Percentiles rank a stretch among this genome's conserved stretches.
Evolutionary conservation across 2,888 invertebrate species (phyloP).

Genomic region (Coelopa pilipes): DNA sequence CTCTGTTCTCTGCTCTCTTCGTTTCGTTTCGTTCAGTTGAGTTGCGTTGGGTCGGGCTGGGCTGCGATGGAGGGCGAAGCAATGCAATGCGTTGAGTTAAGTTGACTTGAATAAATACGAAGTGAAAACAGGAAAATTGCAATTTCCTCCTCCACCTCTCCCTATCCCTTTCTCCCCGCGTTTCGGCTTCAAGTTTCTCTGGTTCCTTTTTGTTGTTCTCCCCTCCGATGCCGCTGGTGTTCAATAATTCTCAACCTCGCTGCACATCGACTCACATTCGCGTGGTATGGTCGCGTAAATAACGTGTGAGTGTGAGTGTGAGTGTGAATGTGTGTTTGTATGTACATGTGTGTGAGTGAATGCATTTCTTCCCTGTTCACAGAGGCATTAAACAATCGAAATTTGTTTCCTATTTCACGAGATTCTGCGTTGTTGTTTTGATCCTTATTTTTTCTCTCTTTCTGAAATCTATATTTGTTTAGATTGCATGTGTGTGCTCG

Average conservation of each 20-base stretch:
- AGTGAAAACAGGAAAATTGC: constrained; percentile 26
- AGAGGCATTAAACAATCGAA: constrained; percentile 12
- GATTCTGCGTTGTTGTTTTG: too few species aligned
- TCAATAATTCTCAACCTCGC: too few species aligned
- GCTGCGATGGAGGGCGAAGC: neutral
- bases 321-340: too few species aligned
- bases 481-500: too few species aligned
- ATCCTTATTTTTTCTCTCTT: too few species aligned
- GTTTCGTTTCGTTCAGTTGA: neutral
- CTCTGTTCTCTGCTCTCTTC: neutral
- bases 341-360: constrained; percentile 9
- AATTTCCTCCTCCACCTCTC: neutral
- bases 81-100: constrained; percentile 2
- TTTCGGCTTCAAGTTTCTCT: neutral
- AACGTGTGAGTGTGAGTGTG: too few species aligned
- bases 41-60: neutral
- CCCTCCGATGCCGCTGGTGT: neutral
- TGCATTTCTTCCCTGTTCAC: neutral
- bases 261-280: too few species aligned
- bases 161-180: too few species aligned
- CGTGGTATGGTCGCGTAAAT: too few species aligned
- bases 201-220: neutral
- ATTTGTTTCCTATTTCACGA: neutral
- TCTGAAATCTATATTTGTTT: too few species aligned
- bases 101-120: constrained; percentile 11